Evolutionary conservation across 2,797 vertebrate genomes (phyloP).

Genomic region (Enteromius radiatus): DNA sequence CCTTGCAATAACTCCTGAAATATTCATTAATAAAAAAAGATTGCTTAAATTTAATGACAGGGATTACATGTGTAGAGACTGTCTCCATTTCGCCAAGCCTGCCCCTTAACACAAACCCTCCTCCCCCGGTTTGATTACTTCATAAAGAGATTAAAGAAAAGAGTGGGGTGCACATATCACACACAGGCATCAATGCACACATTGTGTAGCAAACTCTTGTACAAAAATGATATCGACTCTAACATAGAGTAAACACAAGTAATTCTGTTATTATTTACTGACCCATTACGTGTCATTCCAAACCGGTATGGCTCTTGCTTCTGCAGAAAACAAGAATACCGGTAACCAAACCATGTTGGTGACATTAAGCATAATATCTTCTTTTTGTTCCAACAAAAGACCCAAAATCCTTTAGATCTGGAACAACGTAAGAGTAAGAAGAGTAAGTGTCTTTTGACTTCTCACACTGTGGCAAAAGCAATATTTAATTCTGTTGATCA

Average conservation of each 20-base stretch:
- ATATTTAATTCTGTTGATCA: slow-evolving; percentile 40
- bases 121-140: slow-evolving; percentile 71
- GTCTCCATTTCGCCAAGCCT: slow-evolving; percentile 68
- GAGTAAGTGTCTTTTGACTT: slow-evolving; percentile 27
- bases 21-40: slow-evolving; percentile 79
- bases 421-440: neutral
- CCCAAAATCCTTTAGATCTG: neutral
- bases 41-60: slow-evolving; percentile 81
- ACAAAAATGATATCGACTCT: neutral
- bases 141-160: slow-evolving; percentile 71
- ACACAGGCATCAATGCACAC: neutral
- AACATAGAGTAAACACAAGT: too few species aligned
- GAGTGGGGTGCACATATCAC: neutral
- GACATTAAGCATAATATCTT: neutral
- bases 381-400: neutral
- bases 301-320: too few species aligned
- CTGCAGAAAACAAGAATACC: neutral
- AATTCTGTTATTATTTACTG: neutral
- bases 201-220: slow-evolving; percentile 2
- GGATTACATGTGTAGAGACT: slow-evolving; percentile 83
- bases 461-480: slow-evolving; percentile 27
- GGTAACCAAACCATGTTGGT: neutral
- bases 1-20: slow-evolving; percentile 81
- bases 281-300: neutral
- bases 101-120: slow-evolving; percentile 67